These are phyloP conservation scores for Grus americana DNA, from an alignment of 2,113 vertebrate genomes.

Conservation along the genomic window DNA sequence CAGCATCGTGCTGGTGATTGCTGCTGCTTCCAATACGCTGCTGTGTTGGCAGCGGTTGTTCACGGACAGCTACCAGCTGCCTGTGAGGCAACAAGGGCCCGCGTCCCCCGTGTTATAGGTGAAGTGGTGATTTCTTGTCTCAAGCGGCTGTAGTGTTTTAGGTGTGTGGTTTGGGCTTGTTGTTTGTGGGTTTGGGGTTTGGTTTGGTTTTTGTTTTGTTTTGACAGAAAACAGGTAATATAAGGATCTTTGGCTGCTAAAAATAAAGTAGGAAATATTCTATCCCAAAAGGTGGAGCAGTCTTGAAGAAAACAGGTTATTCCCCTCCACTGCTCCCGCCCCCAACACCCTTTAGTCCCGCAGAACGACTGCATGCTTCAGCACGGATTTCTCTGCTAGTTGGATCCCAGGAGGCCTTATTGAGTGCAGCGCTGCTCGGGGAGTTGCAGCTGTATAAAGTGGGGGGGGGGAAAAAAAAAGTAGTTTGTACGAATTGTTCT, in stretches of 20 bases:
- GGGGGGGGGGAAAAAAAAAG: conserved; percentile 61
- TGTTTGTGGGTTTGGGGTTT: background rate
- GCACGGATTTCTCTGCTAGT: conserved; percentile 88
- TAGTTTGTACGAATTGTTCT: conserved; percentile 85
- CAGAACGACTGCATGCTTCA: conserved; percentile 71
- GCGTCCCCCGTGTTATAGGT: background rate
- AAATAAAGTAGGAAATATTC: conserved; percentile 74
- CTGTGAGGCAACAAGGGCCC: background rate
- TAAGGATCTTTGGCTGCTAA: background rate
- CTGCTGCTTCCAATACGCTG: conserved; percentile 39
- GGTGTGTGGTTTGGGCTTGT: background rate
- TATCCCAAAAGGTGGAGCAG: conserved; percentile 76
- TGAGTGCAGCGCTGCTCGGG: conserved; percentile 81
- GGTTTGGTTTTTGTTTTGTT: background rate
- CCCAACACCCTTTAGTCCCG: conserved; percentile 34
- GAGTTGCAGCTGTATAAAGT: conserved; percentile 85
- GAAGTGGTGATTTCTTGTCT: conserved; percentile 18
- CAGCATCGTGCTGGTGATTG: background rate
- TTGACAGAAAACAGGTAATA: background rate
- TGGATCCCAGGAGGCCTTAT: conserved; percentile 86
- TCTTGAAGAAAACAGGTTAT: conserved; percentile 76
- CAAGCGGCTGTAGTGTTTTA: background rate
- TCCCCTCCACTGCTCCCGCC: background rate
- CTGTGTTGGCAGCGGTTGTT: conserved; percentile 23
- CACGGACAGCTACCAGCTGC: background rate